phyloP scores from a whole-genome alignment of 2,888 invertebrate species.

The Synanthedon vespiformis region DNA sequence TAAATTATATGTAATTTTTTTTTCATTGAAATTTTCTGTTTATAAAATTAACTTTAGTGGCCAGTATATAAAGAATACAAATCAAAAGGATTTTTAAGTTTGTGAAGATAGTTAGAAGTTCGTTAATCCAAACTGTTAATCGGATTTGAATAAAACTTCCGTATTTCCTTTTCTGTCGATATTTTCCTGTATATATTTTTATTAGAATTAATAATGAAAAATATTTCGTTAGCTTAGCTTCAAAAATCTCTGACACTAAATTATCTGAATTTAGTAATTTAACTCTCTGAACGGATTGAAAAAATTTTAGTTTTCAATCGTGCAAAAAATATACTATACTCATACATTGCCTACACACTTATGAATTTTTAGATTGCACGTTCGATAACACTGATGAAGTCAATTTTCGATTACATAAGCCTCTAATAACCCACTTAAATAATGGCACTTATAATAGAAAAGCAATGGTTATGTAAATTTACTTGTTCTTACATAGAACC shows the following conservation, averaged over 20 bases:
- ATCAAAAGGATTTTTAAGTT: too few relatives aligned
- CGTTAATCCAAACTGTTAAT: too few relatives aligned
- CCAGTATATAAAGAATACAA: too few relatives aligned
- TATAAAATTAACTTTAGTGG: background rate
- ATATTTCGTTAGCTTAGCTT: too few relatives aligned
- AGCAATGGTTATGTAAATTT: background rate
- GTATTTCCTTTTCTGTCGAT: too few relatives aligned
- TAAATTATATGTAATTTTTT: constrained; percentile 5
- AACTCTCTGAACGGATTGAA: background rate
- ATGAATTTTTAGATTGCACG: background rate
- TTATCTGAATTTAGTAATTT: background rate
- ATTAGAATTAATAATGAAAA: too few relatives aligned
- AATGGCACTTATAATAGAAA: background rate
- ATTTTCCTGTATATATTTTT: too few relatives aligned
- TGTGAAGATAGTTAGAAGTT: too few relatives aligned
- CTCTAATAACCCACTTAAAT: background rate
- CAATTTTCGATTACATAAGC: background rate
- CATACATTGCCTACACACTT: background rate
- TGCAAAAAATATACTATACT: background rate
- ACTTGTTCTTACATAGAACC: background rate
- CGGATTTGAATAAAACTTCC: too few relatives aligned
- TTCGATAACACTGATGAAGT: background rate
- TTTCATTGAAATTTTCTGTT: background rate
- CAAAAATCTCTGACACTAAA: background rate
- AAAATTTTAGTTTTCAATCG: background rate